phyloP scores from a whole-genome alignment of 2,113 vertebrate genomes.

The Alethe castanea region DNA sequence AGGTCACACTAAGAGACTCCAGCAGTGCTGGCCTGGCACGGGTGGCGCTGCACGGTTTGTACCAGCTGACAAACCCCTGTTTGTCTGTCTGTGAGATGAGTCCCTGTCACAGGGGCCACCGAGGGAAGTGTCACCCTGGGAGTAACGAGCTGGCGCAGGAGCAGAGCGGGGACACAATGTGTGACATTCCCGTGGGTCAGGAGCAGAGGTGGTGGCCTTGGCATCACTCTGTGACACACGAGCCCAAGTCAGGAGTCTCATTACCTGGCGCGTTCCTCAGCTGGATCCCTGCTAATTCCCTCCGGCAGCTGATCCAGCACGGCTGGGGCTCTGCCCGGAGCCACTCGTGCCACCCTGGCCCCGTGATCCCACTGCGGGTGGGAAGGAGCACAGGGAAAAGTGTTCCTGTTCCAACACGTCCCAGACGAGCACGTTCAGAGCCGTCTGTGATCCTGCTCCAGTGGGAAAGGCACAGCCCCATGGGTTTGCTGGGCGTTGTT shows the following conservation, averaged over 20 bases:
- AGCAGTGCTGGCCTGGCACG: background rate
- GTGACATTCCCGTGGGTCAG: background rate
- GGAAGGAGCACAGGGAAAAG: background rate
- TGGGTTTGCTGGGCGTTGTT: background rate
- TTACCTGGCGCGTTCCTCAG: conserved; percentile 5
- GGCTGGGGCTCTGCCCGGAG: background rate
- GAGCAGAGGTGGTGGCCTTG: background rate
- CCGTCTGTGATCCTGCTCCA: background rate
- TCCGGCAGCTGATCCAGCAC: background rate
- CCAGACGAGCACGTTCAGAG: background rate
- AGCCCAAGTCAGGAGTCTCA: background rate
- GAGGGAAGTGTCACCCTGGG: background rate
- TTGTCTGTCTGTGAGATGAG: rapidly evolving
- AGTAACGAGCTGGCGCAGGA: background rate
- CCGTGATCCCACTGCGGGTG: background rate
- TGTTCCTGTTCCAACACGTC: background rate
- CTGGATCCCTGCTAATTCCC: conserved; percentile 19
- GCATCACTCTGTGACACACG: conserved; percentile 8
- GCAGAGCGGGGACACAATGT: background rate
- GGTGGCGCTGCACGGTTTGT: background rate
- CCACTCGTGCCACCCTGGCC: background rate
- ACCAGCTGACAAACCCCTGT: background rate
- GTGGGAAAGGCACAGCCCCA: background rate
- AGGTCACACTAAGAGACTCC: background rate
- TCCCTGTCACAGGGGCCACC: rapidly evolving